These are phyloP conservation scores for Cricetomys ansorgei DNA, from an alignment of 2,113 vertebrate genomes.

Conservation along the genomic window DNA sequence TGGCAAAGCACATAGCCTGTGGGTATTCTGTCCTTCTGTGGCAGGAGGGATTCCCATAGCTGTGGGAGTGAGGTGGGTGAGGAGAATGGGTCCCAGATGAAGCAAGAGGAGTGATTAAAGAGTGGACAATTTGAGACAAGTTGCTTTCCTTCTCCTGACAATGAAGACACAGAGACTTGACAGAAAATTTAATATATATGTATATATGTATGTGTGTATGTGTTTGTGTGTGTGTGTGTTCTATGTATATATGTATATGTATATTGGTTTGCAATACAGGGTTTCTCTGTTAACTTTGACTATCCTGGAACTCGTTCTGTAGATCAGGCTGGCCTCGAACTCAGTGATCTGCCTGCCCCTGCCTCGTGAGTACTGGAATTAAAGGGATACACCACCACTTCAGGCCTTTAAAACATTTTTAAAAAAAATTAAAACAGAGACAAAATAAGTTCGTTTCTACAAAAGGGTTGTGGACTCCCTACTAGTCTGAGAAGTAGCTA, in stretches of 20 bases:
- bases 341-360: too few species aligned
- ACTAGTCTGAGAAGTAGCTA: not conserved
- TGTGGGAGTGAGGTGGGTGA: too few species aligned
- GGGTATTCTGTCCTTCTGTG: slow-evolving; percentile 3
- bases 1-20: not conserved
- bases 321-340: too few species aligned
- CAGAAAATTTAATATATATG: too few species aligned
- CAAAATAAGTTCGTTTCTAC: slow-evolving; percentile 13
- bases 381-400: too few species aligned
- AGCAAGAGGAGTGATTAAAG: not conserved
- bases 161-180: not conserved
- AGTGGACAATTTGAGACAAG: not conserved
- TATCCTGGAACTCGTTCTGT: too few species aligned
- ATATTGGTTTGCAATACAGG: too few species aligned
- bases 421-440: not conserved
- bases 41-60: not conserved
- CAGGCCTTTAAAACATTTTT: not conserved
- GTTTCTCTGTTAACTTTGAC: too few species aligned
- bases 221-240: too few species aligned
- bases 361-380: too few species aligned
- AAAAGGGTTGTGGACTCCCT: not conserved
- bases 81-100: not conserved
- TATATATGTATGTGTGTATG: too few species aligned
- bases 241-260: too few species aligned
- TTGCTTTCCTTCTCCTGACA: not conserved